Percentiles rank a stretch among this genome's conserved stretches.
Conservation (phyloP, 2,797 vertebrate species). For the Takifugu ocellatus region DNA sequence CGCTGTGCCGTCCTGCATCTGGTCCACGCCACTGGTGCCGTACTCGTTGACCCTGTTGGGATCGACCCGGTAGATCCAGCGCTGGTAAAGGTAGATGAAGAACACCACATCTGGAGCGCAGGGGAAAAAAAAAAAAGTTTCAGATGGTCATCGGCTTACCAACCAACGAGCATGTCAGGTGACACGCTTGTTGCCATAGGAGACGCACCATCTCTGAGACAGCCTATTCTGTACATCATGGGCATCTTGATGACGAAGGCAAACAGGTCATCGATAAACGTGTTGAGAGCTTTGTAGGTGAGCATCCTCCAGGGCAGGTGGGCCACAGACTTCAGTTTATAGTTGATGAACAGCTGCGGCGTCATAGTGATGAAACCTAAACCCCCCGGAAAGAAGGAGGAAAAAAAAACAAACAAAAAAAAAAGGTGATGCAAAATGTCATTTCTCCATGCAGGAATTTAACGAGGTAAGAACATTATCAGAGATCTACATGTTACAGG, state of each 20-base stretch:
- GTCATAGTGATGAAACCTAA: slow-evolving; percentile 97
- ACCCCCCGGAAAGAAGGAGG: neutral
- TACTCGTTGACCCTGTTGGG: slow-evolving; percentile 90
- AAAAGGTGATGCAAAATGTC: neutral
- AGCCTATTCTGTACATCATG: slow-evolving; percentile 98
- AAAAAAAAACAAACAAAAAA: neutral
- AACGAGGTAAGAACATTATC: neutral
- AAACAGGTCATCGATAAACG: slow-evolving; percentile 97
- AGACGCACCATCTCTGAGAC: slow-evolving; percentile 88
- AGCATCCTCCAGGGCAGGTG: slow-evolving; percentile 98
- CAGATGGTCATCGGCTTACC: neutral
- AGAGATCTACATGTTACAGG: no score
- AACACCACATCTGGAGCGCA: slow-evolving; percentile 85
- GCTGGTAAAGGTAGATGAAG: slow-evolving; percentile 95
- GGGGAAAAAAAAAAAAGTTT: neutral
- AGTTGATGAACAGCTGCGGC: slow-evolving; percentile 96
- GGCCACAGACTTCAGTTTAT: slow-evolving; percentile 96
- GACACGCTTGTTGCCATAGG: neutral
- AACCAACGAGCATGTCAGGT: neutral
- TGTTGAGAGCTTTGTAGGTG: slow-evolving; percentile 97
- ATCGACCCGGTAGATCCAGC: slow-evolving; percentile 95
- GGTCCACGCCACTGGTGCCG: slow-evolving; percentile 84
- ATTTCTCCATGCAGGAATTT: neutral
- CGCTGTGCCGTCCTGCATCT: slow-evolving; percentile 44
- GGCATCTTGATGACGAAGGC: slow-evolving; percentile 99